phyloP scores from a whole-genome alignment of 2,888 invertebrate genomes.

The Hydrotaea cyrtoneurina region DNA sequence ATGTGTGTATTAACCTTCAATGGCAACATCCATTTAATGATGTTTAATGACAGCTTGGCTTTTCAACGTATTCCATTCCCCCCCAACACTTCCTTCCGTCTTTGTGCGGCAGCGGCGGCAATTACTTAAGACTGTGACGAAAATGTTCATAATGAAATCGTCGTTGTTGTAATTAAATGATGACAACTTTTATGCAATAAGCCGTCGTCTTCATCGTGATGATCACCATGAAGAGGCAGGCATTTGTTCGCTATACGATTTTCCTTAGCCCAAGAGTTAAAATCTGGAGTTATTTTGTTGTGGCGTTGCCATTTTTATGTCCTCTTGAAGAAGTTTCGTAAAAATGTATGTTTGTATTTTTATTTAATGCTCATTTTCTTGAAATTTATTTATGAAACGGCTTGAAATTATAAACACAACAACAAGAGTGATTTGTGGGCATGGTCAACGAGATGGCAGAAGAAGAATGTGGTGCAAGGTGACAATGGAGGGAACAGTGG shows the following conservation, averaged over 20 bases:
- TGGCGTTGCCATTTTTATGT: constrained; percentile 13
- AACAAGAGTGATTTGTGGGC: neutral
- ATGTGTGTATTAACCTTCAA: too few relatives aligned
- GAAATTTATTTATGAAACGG: neutral
- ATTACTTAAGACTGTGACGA: neutral
- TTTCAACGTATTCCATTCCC: too few relatives aligned
- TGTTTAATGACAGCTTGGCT: too few relatives aligned
- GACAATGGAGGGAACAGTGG: neutral
- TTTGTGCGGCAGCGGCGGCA: neutral
- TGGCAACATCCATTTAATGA: too few relatives aligned
- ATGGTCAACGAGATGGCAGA: neutral
- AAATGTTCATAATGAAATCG: constrained; percentile 13
- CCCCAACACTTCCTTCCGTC: neutral
- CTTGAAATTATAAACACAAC: neutral
- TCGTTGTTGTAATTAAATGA: constrained; percentile 16
- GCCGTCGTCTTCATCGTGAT: neutral
- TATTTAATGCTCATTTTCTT: neutral
- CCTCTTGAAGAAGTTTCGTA: constrained; percentile 55
- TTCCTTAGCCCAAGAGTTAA: constrained; percentile 9
- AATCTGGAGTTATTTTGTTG: neutral
- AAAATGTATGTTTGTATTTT: constrained; percentile 27
- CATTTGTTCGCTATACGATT: too few relatives aligned
- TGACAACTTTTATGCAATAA: constrained; percentile 4
- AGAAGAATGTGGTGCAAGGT: neutral
- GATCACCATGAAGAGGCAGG: neutral